phyloP scores from a whole-genome alignment of 2,113 vertebrate genomes.

The Pipa parva region DNA sequence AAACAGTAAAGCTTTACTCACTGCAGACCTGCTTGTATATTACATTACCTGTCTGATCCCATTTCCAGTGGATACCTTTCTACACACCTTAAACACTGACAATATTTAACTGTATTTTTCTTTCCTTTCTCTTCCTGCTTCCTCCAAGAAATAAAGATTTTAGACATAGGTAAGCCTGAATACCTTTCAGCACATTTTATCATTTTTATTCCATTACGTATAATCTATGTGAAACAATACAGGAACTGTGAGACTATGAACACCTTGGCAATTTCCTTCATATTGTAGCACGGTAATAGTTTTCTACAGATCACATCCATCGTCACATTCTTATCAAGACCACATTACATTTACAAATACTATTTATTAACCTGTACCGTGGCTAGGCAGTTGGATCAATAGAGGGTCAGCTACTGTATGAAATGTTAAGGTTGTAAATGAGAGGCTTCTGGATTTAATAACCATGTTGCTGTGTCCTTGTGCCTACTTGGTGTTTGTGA shows the following conservation, averaged over 20 bases:
- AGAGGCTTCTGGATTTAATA: background rate
- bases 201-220: conserved; percentile 51
- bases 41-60: background rate
- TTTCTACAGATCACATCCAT: background rate
- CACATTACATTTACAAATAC: conserved; percentile 9
- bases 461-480: conserved; percentile 4
- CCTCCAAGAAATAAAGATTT: conserved; percentile 98
- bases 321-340: background rate
- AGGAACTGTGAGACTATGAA: too few species aligned
- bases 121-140: conserved; percentile 68
- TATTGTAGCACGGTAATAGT: background rate
- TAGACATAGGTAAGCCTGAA: conserved; percentile 94
- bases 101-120: conserved; percentile 58
- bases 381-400: conserved; percentile 4
- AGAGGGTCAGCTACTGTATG: conserved; percentile 1
- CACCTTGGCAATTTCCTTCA: too few species aligned
- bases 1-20: too few species aligned
- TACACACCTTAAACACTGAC: conserved; percentile 42
- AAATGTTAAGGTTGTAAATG: conserved; percentile 14
- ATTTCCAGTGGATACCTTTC: background rate
- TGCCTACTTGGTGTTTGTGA: background rate
- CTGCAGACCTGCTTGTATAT: too few species aligned
- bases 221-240: conserved; percentile 42
- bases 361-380: conserved; percentile 9
- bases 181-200: conserved; percentile 51